Base-by-base conservation (phyloP, 2,113 vertebrate genomes). In the Spea multiplicata region DNA sequence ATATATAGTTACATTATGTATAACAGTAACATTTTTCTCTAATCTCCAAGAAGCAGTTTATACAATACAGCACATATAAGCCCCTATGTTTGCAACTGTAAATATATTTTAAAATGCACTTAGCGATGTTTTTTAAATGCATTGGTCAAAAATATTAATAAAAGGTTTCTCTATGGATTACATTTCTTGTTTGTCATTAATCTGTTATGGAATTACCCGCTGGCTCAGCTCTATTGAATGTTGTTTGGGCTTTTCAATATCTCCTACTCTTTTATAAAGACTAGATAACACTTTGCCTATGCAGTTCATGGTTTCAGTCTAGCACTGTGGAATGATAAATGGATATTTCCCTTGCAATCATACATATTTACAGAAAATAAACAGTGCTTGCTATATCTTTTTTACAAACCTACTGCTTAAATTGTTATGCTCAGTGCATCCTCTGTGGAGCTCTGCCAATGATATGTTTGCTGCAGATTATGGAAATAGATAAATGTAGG, bases 341-440 rank as follows among this genome's bases (percentile, higher is more conserved):
- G 73, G 82, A 66, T 17, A 3, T 1, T 57, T 81, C 83, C 73
- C 66, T 81, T 81, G 73, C 44, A 69, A 71, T 82, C 84, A 66
- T 82, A 83, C 30, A 82, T 78, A 81, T 85, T 86, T 88, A 61
- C 74, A 85, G 67, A 77, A 83, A 86, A 81, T 67, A 86, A 75
- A 75, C 17, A 49, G 3, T 47, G 49, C 49, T 5, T 80, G 10
- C 68, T 16, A 0, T 83, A 84, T 86, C 84, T 81, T n/a, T 30
- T 76, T 82, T 55, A 66, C 70, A 84, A 72, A 75, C 82, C 67
- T 79, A 8, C 78, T 83, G 67, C 46, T 59, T 75, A 57, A 81
- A 53, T 71, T 17, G 59, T 76, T 83, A 0, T 0, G 64, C 76
- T 83, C 78, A 81, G 30, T 74, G 16, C 62, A 83, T 76, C 83